Evolutionary conservation across 2,888 invertebrate genomes (phyloP).

Genomic region (Drosophila subsilvestris): DNA sequence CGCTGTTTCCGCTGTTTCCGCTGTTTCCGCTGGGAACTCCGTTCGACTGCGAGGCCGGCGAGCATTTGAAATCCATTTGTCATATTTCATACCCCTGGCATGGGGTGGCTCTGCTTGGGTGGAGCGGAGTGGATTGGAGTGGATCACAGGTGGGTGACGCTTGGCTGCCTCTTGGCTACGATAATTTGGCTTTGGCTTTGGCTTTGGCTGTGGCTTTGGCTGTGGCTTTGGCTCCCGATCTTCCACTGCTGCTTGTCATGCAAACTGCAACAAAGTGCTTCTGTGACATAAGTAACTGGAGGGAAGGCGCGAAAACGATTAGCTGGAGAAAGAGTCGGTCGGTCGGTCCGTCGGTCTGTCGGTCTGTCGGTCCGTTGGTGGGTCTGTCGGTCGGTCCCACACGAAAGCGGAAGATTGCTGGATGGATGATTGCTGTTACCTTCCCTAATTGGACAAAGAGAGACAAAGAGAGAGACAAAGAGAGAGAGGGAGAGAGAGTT

Average conservation of each 20-base stretch:
- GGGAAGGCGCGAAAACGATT: constrained; percentile 43
- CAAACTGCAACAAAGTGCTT: constrained; percentile 49
- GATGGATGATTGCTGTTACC: neutral
- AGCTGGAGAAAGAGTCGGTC: constrained; percentile 14
- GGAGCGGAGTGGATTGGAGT: neutral
- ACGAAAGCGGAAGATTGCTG: constrained; percentile 30
- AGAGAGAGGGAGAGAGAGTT: constrained; percentile 17
- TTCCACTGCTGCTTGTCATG: constrained; percentile 19
- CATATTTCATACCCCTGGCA: neutral
- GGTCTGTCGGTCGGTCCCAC: neutral
- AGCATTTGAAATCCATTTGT: constrained; percentile 43
- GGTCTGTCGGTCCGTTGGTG: no score
- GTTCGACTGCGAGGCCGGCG: constrained; percentile 29
- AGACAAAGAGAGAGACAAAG: constrained; percentile 4
- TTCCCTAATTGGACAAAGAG: constrained; percentile 22
- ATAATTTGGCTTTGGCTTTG: constrained; percentile 46
- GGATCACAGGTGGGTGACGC: no score
- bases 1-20: no score
- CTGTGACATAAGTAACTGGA: constrained; percentile 57
- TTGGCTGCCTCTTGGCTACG: constrained; percentile 57
- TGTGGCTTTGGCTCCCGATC: constrained; percentile 30
- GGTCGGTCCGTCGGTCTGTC: no score
- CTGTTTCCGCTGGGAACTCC: constrained; percentile 40
- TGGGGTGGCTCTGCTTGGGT: neutral
- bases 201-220: neutral